Base-by-base conservation (phyloP, 2,888 invertebrate genomes). In the Desoria tigrina region DNA sequence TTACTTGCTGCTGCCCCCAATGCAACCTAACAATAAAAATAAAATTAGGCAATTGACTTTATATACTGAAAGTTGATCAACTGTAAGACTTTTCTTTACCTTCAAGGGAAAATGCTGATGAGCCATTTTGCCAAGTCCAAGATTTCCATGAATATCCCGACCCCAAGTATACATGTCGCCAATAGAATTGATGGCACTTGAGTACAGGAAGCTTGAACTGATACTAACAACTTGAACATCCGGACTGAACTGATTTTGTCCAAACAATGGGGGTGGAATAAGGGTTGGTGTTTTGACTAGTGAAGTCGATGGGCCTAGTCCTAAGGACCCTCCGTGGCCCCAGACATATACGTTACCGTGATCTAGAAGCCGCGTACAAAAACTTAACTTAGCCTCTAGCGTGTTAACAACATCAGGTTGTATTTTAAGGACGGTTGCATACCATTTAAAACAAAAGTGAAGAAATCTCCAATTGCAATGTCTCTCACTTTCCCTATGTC, bases 101-200 rank as follows among this genome's bases (percentile, higher is more conserved):
- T 66, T 66, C 11, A 69, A 55, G 4, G 75, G 75, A 65, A 74
- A 75, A 21, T 28, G 42, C 49, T 74, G 74, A 37, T 63, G 53
- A 0, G 14, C 23, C 28, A 50, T 9, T 78, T 88, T 84, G 0
- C 93, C 93, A 42, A 96, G 80, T 0, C 97, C 97, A 0, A 98
- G 83, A 77, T 90, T 90, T 0, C 90, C 90, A 73, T 85, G 85
- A 75, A 87, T 86, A 80, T 97, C 96, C 77, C 88, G 84, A 0
- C 97, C 97, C 97, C 97, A 98, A 80, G 87, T 89, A 77, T 88
- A 97, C 7, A 97, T 81, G 80, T 94, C 90, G 0, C 94, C 93
- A 23, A 82, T 83, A 72, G 88, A 88, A 21, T 91, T 95, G 0
- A 94, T 80, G 0, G 94, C 96, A 18, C 88, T 90, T 79, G 91